These are phyloP conservation scores for Xyrichtys novacula DNA, from an alignment of 2,797 vertebrate genomes.

Conservation along the genomic window DNA sequence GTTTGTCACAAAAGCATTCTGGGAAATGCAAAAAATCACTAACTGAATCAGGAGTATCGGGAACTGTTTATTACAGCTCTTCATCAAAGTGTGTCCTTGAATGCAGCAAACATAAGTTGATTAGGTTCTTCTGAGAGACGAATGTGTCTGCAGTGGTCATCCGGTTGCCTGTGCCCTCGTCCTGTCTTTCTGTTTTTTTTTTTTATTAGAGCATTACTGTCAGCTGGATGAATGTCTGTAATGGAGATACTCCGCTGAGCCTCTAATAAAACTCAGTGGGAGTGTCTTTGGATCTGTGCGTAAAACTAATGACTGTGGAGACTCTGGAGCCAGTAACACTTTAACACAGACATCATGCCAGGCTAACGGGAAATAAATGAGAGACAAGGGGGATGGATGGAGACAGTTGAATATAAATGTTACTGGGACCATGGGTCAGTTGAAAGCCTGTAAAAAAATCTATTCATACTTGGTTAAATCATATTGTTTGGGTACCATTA, in stretches of 20 bases:
- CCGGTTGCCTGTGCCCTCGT: slow-evolving; percentile 26
- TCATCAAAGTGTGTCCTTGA: slow-evolving; percentile 35
- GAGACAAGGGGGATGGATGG: neutral
- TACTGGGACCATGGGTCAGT: neutral
- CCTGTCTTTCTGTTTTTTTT: slow-evolving; percentile 43
- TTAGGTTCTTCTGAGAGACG: slow-evolving; percentile 13
- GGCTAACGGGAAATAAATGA: slow-evolving; percentile 4
- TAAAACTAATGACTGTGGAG: slow-evolving; percentile 32
- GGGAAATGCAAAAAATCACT: slow-evolving; percentile 30
- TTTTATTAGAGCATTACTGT: slow-evolving; percentile 73
- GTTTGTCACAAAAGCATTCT: slow-evolving; percentile 12
- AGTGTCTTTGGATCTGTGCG: slow-evolving; percentile 24
- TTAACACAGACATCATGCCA: slow-evolving; percentile 5
- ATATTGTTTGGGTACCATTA: too few species aligned
- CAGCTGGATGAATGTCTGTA: slow-evolving; percentile 72
- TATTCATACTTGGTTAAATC: neutral
- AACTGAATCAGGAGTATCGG: neutral
- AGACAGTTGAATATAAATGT: neutral
- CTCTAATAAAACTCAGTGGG: slow-evolving; percentile 41
- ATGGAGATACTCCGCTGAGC: slow-evolving; percentile 58
- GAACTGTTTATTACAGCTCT: slow-evolving; percentile 28
- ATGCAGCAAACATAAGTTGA: slow-evolving; percentile 15
- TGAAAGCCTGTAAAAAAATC: neutral
- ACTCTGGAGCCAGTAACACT: slow-evolving; percentile 1
- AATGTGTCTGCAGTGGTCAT: slow-evolving; percentile 35